Evolutionary conservation across 1,140 invertebrate genomes (phyloP).

Genomic region (Procambarus virginalis): DNA sequence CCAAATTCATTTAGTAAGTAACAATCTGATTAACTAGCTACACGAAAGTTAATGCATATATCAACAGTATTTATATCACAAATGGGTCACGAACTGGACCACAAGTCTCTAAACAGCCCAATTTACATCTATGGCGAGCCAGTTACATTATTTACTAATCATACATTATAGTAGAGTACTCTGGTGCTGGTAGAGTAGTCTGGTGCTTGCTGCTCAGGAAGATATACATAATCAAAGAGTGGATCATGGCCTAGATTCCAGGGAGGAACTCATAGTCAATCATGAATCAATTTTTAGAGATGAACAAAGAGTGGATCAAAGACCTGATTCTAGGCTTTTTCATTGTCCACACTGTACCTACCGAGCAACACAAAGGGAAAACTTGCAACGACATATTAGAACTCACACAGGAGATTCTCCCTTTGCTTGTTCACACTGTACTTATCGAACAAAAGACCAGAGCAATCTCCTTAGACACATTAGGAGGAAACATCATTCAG

Average conservation of each 20-base stretch:
- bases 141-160: too few species aligned
- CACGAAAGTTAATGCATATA: too few species aligned
- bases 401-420: slow-evolving; percentile 20
- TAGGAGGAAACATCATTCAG: slow-evolving; percentile 17
- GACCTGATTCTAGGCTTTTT: slow-evolving; percentile 14
- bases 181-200: too few species aligned
- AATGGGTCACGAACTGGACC: too few species aligned
- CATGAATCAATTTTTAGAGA: not conserved
- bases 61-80: too few species aligned
- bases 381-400: slow-evolving; percentile 23
- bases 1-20: too few species aligned
- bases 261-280: not conserved
- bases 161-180: too few species aligned
- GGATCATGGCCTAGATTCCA: slow-evolving; percentile 6
- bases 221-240: slow-evolving; percentile 12
- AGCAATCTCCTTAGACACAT: slow-evolving; percentile 36
- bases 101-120: too few species aligned
- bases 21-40: too few species aligned
- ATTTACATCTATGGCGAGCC: too few species aligned
- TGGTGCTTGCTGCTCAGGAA: not conserved
- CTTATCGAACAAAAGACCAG: slow-evolving; percentile 21
- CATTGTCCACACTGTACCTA: slow-evolving; percentile 19
- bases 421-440: slow-evolving; percentile 7
- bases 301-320: not conserved
- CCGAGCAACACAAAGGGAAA: slow-evolving; percentile 26